Base-by-base conservation (phyloP, 1,140 invertebrate species). In the Sesamia nonagrioides region DNA sequence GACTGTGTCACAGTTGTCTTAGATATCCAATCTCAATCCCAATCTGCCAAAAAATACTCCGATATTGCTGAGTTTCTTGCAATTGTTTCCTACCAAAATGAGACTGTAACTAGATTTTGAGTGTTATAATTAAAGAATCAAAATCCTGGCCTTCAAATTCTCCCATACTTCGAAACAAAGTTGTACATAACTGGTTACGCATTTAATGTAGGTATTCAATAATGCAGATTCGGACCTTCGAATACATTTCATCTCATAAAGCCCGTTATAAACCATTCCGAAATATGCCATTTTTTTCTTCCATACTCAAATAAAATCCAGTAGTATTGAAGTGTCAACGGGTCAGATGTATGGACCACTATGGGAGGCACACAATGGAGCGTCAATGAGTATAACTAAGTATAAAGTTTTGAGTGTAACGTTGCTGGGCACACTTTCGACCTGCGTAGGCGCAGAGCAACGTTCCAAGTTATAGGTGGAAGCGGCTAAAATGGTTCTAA, bases 381-480 rank as follows among this genome's bases (percentile, higher is more conserved):
- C 58, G 58, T 27, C 40, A 75, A 75, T 58, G 58, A 63, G 27
- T 75, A 60, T 75, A 75, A 75, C 73, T 50, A 63, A 61, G 73
- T 63, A 75, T 75, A 50, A 75, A 60, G 66, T 69, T 75, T 58
- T 58, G 73, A 63, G 42, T 42, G 21, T 52, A 56, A 58, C 75
- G 50, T 50, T 37, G 48, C 56, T 58, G 77, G 77, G 52, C 80
- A 82, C 81, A 80, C 83, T 82, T 68, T 78, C 81, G 78, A 80
- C 78, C 83, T 75, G 83, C 80, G 85, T 86, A 80, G 85, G 85
- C 80, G 81, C 66, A 6, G 58, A 21, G 15, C 27, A 15, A 33
- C 21, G 42, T 6, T 6, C 33, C 45, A 63, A 75, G 56, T 50
- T 35, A 37, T 6, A 71, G 35, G 48, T 15, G 45, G 27, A n/a